phyloP scores from a whole-genome alignment of 2,888 invertebrate genomes.

The Orgyia antiqua region DNA sequence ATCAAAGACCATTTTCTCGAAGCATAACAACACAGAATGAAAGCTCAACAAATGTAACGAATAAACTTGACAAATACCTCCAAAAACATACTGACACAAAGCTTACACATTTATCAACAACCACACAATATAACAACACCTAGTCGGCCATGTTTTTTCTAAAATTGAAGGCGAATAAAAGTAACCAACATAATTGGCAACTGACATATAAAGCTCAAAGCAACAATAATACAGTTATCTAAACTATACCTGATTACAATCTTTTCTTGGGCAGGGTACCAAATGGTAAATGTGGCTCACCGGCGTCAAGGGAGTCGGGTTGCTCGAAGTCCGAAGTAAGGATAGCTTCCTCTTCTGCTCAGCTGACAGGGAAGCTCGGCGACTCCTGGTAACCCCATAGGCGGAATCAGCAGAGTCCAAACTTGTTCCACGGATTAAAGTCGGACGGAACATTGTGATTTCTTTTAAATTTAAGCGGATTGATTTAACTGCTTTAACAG shows the following conservation, averaged over 20 bases:
- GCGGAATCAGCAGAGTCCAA: slow-evolving; percentile 54
- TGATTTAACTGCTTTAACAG: slow-evolving; percentile 7
- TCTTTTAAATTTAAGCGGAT: too few species aligned
- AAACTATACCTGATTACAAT: slow-evolving; percentile 69
- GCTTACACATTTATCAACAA: too few species aligned
- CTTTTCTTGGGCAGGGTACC: slow-evolving; percentile 75
- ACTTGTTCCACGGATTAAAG: slow-evolving; percentile 54
- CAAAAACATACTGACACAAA: too few species aligned
- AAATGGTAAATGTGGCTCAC: slow-evolving; percentile 79
- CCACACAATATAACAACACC: too few species aligned
- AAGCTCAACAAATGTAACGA: too few species aligned
- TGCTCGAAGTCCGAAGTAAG: slow-evolving; percentile 59
- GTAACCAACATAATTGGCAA: neutral
- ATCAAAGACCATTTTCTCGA: too few species aligned
- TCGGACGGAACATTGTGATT: slow-evolving; percentile 60
- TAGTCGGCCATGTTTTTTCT: too few species aligned
- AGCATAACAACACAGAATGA: too few species aligned
- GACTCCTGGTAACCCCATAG: slow-evolving; percentile 66
- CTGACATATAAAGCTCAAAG: slow-evolving; percentile 21
- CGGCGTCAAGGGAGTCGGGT: slow-evolving; percentile 62
- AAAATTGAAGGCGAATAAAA: too few species aligned
- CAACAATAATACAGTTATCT: slow-evolving; percentile 9
- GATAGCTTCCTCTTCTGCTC: slow-evolving; percentile 66
- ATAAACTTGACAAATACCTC: too few species aligned
- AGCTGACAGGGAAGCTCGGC: slow-evolving; percentile 63